A percentile compares a stretch with the other conserved stretches of the same genome.
Evolutionary conservation across 2,797 vertebrate genomes (phyloP).

Genomic region (Ctenopoma multispine): DNA sequence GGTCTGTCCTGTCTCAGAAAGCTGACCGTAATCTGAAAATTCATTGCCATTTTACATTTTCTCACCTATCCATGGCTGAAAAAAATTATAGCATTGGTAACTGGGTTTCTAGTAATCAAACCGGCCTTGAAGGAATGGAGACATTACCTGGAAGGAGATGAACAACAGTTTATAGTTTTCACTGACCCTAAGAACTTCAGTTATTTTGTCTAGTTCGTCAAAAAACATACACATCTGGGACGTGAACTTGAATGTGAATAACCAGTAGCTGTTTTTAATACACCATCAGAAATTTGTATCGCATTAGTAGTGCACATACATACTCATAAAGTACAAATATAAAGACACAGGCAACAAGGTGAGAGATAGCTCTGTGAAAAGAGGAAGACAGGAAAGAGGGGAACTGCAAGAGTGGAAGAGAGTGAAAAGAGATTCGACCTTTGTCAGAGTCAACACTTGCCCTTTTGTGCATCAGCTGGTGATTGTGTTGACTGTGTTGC

Average conservation of each 20-base stretch:
- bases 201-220: not conserved
- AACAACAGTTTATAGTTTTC: too few relatives aligned
- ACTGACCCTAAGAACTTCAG: too few relatives aligned
- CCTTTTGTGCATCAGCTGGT: constrained; percentile 74
- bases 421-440: constrained; percentile 72
- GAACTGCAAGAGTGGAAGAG: constrained; percentile 32
- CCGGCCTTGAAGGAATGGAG: too few relatives aligned
- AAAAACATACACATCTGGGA: not conserved
- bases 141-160: too few relatives aligned
- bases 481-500: constrained; percentile 63
- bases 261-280: rapidly evolving
- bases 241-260: not conserved
- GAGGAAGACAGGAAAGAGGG: constrained; percentile 20
- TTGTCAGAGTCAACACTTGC: constrained; percentile 83
- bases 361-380: constrained; percentile 3
- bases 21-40: too few relatives aligned
- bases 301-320: not conserved
- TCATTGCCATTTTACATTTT: too few relatives aligned
- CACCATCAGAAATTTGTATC: not conserved
- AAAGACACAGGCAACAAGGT: not conserved
- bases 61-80: too few relatives aligned
- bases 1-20: too few relatives aligned
- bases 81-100: too few relatives aligned
- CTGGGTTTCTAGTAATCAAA: too few relatives aligned
- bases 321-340: not conserved